phyloP scores from a whole-genome alignment of 2,113 vertebrate species.

The Burhinus bistriatus region DNA sequence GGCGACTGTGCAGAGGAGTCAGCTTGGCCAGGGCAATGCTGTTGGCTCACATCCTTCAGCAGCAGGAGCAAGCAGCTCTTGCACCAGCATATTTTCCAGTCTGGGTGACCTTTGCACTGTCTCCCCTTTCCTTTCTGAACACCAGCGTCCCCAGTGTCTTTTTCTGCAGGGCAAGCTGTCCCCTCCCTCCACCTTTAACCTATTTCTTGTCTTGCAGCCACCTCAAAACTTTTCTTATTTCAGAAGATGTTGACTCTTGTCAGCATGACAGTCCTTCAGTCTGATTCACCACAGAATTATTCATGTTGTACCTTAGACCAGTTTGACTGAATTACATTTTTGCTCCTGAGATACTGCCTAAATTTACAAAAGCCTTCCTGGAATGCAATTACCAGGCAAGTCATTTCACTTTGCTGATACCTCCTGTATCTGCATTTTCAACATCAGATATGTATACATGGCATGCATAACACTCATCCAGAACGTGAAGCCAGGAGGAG shows the following conservation, averaged over 20 bases:
- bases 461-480: not conserved
- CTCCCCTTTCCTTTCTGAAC: not conserved
- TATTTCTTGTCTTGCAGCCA: not conserved
- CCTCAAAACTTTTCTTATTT: not conserved
- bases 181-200: not conserved
- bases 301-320: fast-evolving
- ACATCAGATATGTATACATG: not conserved
- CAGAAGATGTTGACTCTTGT: not conserved
- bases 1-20: fast-evolving
- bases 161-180: not conserved
- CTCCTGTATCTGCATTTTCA: not conserved
- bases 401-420: not conserved
- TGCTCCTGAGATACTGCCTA: not conserved
- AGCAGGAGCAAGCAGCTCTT: not conserved
- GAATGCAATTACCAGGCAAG: not conserved
- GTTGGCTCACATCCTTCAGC: not conserved
- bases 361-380: not conserved
- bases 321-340: not conserved
- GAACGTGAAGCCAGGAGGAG: not conserved
- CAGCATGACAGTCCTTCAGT: not conserved
- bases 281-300: not conserved
- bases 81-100: not conserved
- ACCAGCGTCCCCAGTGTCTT: not conserved
- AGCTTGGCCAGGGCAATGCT: not conserved
- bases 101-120: not conserved